Percentiles rank a stretch among this genome's conserved stretches.
These are phyloP conservation scores for Eucidaris tribuloides DNA, from an alignment of 35 echinoderm and acorn worm species.

Conservation along the genomic window DNA sequence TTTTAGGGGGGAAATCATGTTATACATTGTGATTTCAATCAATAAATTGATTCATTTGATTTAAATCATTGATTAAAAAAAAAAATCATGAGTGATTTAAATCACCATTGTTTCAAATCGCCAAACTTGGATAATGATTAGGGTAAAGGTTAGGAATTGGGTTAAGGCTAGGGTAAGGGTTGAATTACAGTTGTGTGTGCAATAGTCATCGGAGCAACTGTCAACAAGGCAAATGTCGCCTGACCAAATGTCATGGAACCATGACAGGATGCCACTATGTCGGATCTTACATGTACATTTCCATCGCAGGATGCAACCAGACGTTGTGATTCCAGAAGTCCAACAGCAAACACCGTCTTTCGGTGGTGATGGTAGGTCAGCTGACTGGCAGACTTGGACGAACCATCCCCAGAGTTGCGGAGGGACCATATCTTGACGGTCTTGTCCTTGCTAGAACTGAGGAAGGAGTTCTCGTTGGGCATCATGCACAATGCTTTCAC, in stretches of 20 bases:
- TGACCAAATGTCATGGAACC: too few relatives aligned
- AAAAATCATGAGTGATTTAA: too few relatives aligned
- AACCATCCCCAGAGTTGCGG: slow-evolving; percentile 85
- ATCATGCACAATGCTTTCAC: slow-evolving; percentile 73
- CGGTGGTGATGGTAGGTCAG: slow-evolving; percentile 86
- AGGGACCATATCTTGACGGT: slow-evolving; percentile 96
- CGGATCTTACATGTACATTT: slow-evolving; percentile 88
- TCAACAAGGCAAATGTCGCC: too few relatives aligned
- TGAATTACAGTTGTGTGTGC: too few relatives aligned
- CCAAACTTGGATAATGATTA: background rate
- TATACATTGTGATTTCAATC: too few relatives aligned
- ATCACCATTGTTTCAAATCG: too few relatives aligned
- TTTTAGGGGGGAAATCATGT: too few relatives aligned
- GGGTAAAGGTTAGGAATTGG: background rate
- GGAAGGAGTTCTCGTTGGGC: slow-evolving; percentile 89
- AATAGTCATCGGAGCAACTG: too few relatives aligned
- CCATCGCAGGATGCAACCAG: slow-evolving; percentile 93
- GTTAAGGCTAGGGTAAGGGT: too few relatives aligned
- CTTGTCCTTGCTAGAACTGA: slow-evolving; percentile 95
- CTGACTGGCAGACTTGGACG: slow-evolving; percentile 39
- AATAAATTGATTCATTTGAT: too few relatives aligned
- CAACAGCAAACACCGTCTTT: slow-evolving; percentile 89
- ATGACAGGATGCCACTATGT: too few relatives aligned
- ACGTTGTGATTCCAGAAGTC: slow-evolving; percentile 79
- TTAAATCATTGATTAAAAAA: too few relatives aligned